These are phyloP conservation scores for Argya squamiceps DNA, from an alignment of 2,797 vertebrate genomes.

Conservation along the genomic window DNA sequence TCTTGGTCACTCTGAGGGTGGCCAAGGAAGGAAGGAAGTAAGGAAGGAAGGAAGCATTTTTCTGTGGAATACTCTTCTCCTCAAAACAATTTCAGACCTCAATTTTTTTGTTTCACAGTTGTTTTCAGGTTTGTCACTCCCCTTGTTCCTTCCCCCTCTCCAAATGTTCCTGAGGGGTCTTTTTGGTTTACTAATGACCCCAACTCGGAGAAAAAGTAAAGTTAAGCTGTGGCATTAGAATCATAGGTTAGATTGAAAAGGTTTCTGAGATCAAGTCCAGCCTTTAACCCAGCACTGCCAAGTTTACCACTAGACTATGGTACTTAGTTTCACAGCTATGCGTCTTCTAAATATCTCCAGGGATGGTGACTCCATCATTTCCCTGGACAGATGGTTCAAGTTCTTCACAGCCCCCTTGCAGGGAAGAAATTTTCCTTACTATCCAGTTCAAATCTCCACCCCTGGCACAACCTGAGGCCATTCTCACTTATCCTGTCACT, in stretches of 20 bases:
- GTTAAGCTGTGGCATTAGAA: not conserved
- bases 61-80: not conserved
- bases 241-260: not conserved
- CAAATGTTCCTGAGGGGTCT: rapidly evolving
- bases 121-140: not conserved
- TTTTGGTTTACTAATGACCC: not conserved
- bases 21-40: not conserved
- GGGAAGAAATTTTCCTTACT: not conserved
- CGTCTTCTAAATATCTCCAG: not conserved
- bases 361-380: not conserved
- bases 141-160: rapidly evolving
- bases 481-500: not conserved
- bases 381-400: not conserved
- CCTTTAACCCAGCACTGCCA: not conserved
- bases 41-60: not conserved
- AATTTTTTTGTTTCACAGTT: not conserved
- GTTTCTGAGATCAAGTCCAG: not conserved
- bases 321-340: not conserved
- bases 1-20: not conserved
- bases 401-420: not conserved
- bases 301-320: not conserved
- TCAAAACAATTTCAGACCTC: not conserved
- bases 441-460: not conserved
- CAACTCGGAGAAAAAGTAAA: not conserved
- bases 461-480: not conserved